Base-by-base conservation (phyloP, 2,797 vertebrate genomes). In the Monodelphis domestica region DNA sequence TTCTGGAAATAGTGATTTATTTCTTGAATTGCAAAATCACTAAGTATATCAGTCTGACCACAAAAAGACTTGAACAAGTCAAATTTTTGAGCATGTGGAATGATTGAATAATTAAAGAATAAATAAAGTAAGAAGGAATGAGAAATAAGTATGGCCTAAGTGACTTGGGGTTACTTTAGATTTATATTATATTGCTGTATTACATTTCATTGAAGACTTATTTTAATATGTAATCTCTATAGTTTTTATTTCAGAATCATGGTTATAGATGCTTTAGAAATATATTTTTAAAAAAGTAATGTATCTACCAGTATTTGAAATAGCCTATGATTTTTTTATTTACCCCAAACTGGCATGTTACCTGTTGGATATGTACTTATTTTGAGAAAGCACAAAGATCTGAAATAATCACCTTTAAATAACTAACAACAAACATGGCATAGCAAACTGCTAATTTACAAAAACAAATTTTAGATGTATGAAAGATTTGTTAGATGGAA, bases 401-500 rank as follows among this genome's bases (percentile, higher is more conserved):
- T 45, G 12, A 45, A 38, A 96, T 94, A 88, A 57, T 92, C 57
- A 91, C 93, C 55, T 91, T 94, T 94, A 89, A 57, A 10, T 89
- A 30, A 53, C 54, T 63, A 63, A 53, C 70, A 26, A 26, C 21
- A 26, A 78, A 45, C n/a, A 70, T 38, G 3, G 89, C 26, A 94
- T 53, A 95, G 51, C 92, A 93, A 93, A 59, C 9, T 55, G 45
- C 45, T 90, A 54, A 87, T 33, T 94, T 56, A 57, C 87, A 55
- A 84, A 88, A 88, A 95, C 50, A 95, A 94, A 55, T 91, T 87
- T 38, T 45, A 38, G 55, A 55, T 88, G 53, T 2, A 33, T 90
- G 30, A n/a, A 88, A 95, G 30, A 88, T 3, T 90, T 90, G 12
- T 24, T 70, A 89, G 57, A 30, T 70, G 54, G 59, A 70, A 88